Conservation (phyloP, 2,888 invertebrate genomes). For the Drosophila nr. medialis region DNA sequence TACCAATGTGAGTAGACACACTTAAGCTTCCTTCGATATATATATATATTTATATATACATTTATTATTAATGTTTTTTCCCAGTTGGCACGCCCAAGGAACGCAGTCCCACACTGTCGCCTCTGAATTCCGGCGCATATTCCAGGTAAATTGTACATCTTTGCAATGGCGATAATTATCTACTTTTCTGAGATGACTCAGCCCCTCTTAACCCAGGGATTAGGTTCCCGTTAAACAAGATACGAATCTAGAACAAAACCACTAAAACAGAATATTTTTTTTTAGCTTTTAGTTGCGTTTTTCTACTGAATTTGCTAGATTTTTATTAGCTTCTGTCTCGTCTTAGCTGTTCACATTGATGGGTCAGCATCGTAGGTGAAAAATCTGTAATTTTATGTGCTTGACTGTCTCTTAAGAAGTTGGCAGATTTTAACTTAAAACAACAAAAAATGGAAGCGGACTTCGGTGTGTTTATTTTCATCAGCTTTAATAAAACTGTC, state of each 20-base stretch:
- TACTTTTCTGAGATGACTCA: not conserved
- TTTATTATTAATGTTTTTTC: not conserved
- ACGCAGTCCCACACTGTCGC: slow-evolving; percentile 93
- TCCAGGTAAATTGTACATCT: slow-evolving; percentile 86
- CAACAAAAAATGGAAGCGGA: too few species aligned
- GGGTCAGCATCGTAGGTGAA: too few species aligned
- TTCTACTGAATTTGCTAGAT: too few species aligned
- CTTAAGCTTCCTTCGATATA: not conserved
- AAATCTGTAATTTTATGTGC: not conserved
- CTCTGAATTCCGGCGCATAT: slow-evolving; percentile 91
- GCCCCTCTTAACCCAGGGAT: not conserved
- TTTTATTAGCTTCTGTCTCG: not conserved
- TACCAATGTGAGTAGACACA: slow-evolving; percentile 83
- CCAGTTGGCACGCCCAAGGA: slow-evolving; percentile 92
- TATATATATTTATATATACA: not conserved
- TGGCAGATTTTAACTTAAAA: not conserved
- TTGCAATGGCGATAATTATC: not conserved
- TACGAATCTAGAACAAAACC: not conserved
- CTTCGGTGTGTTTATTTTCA: not conserved
- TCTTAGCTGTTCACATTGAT: not conserved
- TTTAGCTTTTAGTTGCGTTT: not conserved
- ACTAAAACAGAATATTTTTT: fast-evolving
- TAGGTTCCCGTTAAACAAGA: not conserved
- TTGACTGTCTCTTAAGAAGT: not conserved
- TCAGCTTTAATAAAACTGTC: not conserved